phyloP scores from a whole-genome alignment of 1,140 invertebrate species.

The Trachymyrmex cornetzi region DNA sequence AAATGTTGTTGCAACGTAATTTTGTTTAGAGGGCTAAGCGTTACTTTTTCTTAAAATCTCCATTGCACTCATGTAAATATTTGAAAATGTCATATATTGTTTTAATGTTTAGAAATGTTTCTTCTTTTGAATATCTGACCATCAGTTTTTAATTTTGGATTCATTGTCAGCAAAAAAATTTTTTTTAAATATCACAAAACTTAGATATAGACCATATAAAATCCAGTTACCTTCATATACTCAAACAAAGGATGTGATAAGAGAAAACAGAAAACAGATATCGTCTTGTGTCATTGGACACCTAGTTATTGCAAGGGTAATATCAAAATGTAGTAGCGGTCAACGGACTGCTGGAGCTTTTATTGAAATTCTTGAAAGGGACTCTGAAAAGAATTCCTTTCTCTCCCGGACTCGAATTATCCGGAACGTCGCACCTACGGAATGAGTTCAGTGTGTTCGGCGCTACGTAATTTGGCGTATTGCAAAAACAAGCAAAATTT shows the following conservation, averaged over 20 bases:
- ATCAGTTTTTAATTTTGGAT: no score
- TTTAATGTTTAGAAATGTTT: no score
- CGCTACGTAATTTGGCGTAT: slow-evolving; percentile 56
- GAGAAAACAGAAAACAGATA: neutral
- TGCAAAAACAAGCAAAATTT: slow-evolving; percentile 54
- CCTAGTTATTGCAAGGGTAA: slow-evolving; percentile 50
- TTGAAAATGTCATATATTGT: no score
- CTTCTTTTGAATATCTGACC: no score
- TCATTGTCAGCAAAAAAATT: no score
- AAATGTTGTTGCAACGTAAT: no score
- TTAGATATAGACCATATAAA: no score
- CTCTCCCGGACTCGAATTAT: slow-evolving; percentile 57
- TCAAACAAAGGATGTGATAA: neutral
- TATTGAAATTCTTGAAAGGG: slow-evolving; percentile 74
- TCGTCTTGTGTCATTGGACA: neutral
- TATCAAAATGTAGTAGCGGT: slow-evolving; percentile 70
- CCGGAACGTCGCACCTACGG: slow-evolving; percentile 70
- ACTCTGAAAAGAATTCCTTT: slow-evolving; percentile 76
- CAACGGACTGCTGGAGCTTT: slow-evolving; percentile 66
- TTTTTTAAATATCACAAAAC: no score
- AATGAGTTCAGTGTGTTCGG: slow-evolving; percentile 65
- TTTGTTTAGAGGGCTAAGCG: no score
- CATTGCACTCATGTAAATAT: no score
- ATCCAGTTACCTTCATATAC: neutral
- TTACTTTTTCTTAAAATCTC: no score